Evolutionary conservation across 2,888 invertebrate genomes (phyloP).

Genomic region (Zootermopsis nevadensis): DNA sequence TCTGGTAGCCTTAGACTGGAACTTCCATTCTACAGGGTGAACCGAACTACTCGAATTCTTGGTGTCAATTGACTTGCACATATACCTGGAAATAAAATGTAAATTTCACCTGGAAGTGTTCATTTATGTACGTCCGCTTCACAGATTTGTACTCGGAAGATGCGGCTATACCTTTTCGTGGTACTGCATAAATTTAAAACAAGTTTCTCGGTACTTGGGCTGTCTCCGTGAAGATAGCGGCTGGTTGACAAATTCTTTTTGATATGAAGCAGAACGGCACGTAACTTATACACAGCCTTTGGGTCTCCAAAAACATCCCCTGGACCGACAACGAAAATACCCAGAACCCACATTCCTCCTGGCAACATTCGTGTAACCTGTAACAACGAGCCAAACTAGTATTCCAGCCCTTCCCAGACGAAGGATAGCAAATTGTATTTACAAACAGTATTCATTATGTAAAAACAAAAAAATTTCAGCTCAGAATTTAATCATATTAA

Average conservation of each 20-base stretch:
- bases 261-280: conserved; percentile 68
- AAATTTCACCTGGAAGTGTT: too few relatives aligned
- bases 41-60: conserved; percentile 63
- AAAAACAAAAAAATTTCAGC: too few relatives aligned
- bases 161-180: conserved; percentile 64
- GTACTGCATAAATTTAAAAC: conserved; percentile 69
- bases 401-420: too few relatives aligned
- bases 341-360: conserved; percentile 88
- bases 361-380: conserved; percentile 88
- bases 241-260: conserved; percentile 69
- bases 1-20: conserved; percentile 74
- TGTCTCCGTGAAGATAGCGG: conserved; percentile 72
- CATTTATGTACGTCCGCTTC: too few relatives aligned
- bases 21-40: conserved; percentile 82
- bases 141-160: too few relatives aligned
- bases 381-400: background rate
- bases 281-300: conserved; percentile 69
- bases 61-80: conserved; percentile 75
- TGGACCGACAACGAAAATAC: conserved; percentile 80
- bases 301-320: conserved; percentile 72
- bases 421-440: too few relatives aligned
- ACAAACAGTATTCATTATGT: too few relatives aligned
- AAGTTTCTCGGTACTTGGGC: conserved; percentile 69
- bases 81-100: conserved; percentile 62
- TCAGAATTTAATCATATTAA: too few relatives aligned